Base-by-base conservation (phyloP, 2,113 vertebrate species). In the Octodon degus region DNA sequence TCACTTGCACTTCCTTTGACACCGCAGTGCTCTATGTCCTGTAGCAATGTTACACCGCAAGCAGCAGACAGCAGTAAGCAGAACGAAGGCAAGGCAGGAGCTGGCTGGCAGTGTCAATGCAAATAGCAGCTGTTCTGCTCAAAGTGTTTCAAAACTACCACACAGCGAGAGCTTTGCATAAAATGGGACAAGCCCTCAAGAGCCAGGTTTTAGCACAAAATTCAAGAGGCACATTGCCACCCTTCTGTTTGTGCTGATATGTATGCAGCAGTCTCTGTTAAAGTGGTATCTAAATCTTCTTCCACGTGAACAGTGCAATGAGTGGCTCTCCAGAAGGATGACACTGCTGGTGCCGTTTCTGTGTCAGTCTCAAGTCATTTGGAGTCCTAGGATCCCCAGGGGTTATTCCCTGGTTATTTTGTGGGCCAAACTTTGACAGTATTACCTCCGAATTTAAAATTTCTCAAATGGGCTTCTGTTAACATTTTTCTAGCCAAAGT, bases 111-210 rank as follows among this genome's bases (percentile, higher is more conserved):
- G 58, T 87, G 90, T 60, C 96, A 96, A 91, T 94, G 97, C 96
- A 97, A 97, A 97, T 74, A 98, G 92, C 97, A 97, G 92, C 96
- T 97, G 96, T 89, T 97, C 86, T n/a, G 43, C 53, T 94, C 95
- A 96, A 92, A 96, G 92, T 96, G 96, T 85, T 96, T 96, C 82
- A 90, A 94, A 96, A 95, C 91, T 30, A 79, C 82, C 53, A 43
- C 90, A 40, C 24, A 0, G 95, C 91, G 86, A 96, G 67, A 96
- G 34, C 25, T 86, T 94, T 93, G 74, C 92, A 77, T 85, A 93
- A 96, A 97, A 86, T 89, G 60, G 86, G 58, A 90, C 86, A 94
- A 90, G 96, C 62, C 68, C 12, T n/a, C 65, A 80, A 63, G 76
- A 95, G 83, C 77, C 70, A 88, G 89, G 65, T 97, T 90, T 95